phyloP scores from a whole-genome alignment of 2,888 invertebrate genomes.

The Pimpla rufipes region DNA sequence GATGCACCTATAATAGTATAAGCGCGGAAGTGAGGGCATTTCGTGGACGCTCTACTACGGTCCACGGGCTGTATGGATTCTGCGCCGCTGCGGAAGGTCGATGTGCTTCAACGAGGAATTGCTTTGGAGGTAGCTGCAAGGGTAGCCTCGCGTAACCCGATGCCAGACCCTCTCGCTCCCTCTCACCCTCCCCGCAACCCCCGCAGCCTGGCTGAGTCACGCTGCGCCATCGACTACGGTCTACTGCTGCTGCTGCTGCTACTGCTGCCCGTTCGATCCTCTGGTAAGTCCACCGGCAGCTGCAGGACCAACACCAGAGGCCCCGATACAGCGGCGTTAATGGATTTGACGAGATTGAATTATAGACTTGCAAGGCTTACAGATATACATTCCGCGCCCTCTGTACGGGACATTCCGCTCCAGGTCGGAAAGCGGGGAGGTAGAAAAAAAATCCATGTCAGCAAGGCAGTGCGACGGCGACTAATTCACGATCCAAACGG shows the following conservation, averaged over 20 bases:
- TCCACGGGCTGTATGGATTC: not conserved
- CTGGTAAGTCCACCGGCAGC: conserved; percentile 46
- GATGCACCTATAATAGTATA: conserved; percentile 30
- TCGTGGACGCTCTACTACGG: conserved; percentile 1
- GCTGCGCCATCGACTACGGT: conserved; percentile 41
- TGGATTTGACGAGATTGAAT: conserved; percentile 70
- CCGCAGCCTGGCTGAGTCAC: conserved; percentile 45
- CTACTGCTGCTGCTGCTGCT: conserved; percentile 21
- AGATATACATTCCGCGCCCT: conserved; percentile 39
- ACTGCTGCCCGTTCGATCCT: conserved; percentile 39
- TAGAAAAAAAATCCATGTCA: not conserved
- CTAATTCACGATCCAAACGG: too few relatives aligned
- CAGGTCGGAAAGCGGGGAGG: too few relatives aligned
- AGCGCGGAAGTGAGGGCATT: conserved; percentile 5
- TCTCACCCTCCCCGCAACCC: not conserved
- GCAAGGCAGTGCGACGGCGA: too few relatives aligned
- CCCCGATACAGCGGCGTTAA: conserved; percentile 57
- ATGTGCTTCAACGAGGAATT: conserved; percentile 20
- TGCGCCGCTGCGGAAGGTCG: not conserved
- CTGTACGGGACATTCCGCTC: not conserved
- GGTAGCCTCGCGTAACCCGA: conserved; percentile 29
- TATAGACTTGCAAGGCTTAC: conserved; percentile 48
- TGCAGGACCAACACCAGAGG: conserved; percentile 36
- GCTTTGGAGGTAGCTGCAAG: conserved; percentile 21
- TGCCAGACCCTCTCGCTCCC: conserved; percentile 30